phyloP scores from a whole-genome alignment of 1,140 invertebrate species.

The Drosophila neocordata region DNA sequence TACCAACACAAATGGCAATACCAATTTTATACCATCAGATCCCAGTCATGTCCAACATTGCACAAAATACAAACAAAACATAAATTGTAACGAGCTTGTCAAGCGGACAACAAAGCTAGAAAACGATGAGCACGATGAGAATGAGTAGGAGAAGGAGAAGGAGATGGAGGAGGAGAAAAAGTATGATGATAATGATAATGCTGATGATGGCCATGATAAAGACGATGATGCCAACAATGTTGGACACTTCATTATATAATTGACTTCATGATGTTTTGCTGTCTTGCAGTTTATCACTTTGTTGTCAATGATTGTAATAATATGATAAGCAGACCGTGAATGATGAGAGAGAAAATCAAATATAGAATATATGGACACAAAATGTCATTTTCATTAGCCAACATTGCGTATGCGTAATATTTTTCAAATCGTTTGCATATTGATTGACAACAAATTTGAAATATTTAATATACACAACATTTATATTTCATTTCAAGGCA shows the following conservation, averaged over 20 bases:
- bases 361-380: conserved; percentile 7
- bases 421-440: background rate
- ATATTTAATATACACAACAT: background rate
- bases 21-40: background rate
- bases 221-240: conserved; percentile 20
- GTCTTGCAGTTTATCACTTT: conserved; percentile 56
- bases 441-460: background rate
- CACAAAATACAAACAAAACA: conserved; percentile 46
- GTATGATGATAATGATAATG: background rate
- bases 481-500: background rate
- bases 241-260: conserved; percentile 50
- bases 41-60: background rate
- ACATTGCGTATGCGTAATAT: conserved; percentile 43
- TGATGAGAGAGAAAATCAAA: conserved; percentile 15
- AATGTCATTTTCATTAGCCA: background rate
- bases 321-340: conserved; percentile 32
- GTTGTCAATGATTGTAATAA: conserved; percentile 37
- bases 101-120: conserved; percentile 26
- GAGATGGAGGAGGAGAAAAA: background rate
- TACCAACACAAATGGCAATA: background rate
- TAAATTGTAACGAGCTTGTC: conserved; percentile 61
- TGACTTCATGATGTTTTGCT: conserved; percentile 52
- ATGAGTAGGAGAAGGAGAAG: too few species aligned
- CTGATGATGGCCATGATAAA: background rate
- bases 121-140: conserved; percentile 13